Percentiles rank a stretch among this genome's conserved stretches.
These are phyloP conservation scores for Scatophagus argus DNA, from an alignment of 2,113 vertebrate species.

Conservation along the genomic window DNA sequence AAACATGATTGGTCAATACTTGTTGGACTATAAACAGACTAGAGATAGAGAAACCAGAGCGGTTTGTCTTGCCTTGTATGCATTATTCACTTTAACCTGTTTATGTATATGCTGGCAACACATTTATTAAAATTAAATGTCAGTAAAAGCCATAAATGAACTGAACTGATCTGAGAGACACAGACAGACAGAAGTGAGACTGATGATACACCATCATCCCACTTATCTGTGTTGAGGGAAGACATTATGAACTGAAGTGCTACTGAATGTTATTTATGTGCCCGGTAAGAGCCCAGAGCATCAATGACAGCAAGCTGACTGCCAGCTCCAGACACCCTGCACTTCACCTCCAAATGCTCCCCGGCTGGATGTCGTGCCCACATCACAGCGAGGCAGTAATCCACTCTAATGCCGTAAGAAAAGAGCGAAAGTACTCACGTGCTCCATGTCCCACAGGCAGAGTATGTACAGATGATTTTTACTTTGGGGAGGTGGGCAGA, in stretches of 20 bases:
- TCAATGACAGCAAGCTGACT: constrained; percentile 38
- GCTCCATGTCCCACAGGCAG: constrained; percentile 23
- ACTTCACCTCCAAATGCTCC: constrained; percentile 53
- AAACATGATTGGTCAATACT: too few species aligned
- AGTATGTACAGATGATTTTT: neutral
- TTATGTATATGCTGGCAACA: neutral
- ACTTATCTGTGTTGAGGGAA: constrained; percentile 40
- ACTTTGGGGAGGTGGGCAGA: constrained; percentile 3
- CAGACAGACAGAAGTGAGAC: constrained; percentile 8
- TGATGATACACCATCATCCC: constrained; percentile 7
- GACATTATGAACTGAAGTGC: constrained; percentile 20
- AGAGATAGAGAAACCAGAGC: too few species aligned
- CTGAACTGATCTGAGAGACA: neutral
- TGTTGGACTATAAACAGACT: too few species aligned
- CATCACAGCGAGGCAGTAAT: constrained; percentile 53
- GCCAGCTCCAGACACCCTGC: constrained; percentile 35
- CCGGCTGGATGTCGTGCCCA: constrained; percentile 15
- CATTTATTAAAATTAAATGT: neutral
- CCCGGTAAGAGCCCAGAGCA: constrained; percentile 7
- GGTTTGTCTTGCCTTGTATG: too few species aligned
- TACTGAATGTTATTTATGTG: constrained; percentile 25
- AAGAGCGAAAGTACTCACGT: constrained; percentile 33
- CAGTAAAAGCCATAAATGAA: neutral
- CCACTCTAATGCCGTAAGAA: constrained; percentile 56
- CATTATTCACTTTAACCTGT: neutral